Percentiles rank a stretch among this genome's conserved stretches.
These are phyloP conservation scores for Cheilosia variabilis DNA, from an alignment of 2,888 invertebrate genomes.

Conservation along the genomic window DNA sequence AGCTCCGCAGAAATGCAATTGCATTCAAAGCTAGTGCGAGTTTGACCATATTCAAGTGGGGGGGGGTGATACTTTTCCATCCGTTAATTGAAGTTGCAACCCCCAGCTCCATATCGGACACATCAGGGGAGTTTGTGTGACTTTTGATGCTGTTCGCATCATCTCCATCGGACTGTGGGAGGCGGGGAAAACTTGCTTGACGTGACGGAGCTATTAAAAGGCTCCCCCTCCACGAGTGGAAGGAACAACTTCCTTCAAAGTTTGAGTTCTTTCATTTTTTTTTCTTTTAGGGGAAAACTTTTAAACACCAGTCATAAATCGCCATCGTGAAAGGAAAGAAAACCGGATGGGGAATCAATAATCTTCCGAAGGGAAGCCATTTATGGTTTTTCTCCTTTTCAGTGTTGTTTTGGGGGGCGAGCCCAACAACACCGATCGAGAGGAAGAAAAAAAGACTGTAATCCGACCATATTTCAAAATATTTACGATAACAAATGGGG, in stretches of 20 bases:
- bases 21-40: slow-evolving; percentile 35
- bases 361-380: slow-evolving; percentile 48
- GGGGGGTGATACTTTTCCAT: neutral
- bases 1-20: slow-evolving; percentile 10
- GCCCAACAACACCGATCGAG: slow-evolving; percentile 10
- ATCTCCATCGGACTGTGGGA: slow-evolving; percentile 27
- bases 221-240: neutral
- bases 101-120: neutral
- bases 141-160: slow-evolving; percentile 37
- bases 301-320: slow-evolving; percentile 70
- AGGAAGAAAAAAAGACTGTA: slow-evolving; percentile 17
- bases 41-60: neutral
- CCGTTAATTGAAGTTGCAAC: slow-evolving; percentile 33
- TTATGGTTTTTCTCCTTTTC: slow-evolving; percentile 19
- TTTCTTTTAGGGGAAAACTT: slow-evolving; percentile 41
- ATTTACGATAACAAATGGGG: slow-evolving; percentile 60
- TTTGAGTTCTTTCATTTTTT: slow-evolving; percentile 3
- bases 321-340: slow-evolving; percentile 47
- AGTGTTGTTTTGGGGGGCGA: neutral
- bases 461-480: slow-evolving; percentile 67
- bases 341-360: slow-evolving; percentile 66
- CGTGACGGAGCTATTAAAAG: slow-evolving; percentile 40
- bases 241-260: slow-evolving; percentile 39
- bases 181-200: slow-evolving; percentile 30
- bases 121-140: slow-evolving; percentile 31